Conservation (phyloP, 2,113 vertebrate species). For the Thalassarche chlororhynchos region DNA sequence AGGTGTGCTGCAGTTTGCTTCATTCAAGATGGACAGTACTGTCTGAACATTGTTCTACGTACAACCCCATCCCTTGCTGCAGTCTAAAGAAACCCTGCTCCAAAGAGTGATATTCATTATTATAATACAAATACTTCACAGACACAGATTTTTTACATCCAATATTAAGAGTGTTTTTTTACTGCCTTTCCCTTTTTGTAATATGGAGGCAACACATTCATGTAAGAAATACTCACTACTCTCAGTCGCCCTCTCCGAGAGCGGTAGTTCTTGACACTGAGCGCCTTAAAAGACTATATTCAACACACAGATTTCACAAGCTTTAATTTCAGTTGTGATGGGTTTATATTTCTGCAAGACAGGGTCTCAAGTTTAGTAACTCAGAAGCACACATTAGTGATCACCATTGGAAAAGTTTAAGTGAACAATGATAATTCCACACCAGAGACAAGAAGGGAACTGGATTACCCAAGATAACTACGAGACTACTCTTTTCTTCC, state of each 20-base stretch:
- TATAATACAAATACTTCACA: neutral
- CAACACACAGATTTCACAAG: neutral
- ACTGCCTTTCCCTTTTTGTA: neutral
- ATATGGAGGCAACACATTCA: neutral
- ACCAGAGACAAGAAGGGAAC: neutral
- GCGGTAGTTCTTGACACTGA: neutral
- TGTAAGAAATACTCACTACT: neutral
- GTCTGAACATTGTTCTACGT: neutral
- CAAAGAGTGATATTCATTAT: neutral
- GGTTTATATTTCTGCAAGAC: neutral
- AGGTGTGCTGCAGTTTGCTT: neutral
- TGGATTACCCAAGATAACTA: neutral
- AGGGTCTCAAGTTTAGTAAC: neutral
- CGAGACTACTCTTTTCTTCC: neutral
- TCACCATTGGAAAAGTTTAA: neutral
- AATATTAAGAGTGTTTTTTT: neutral
- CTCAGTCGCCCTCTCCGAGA: neutral
- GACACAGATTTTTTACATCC: neutral
- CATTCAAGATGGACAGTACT: neutral
- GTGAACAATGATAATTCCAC: neutral
- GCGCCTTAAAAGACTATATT: neutral
- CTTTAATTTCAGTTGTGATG: neutral
- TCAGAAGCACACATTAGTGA: neutral
- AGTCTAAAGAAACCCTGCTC: neutral
- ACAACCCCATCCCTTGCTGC: neutral